A percentile compares a stretch with the other conserved stretches of the same genome.
phyloP scores from a whole-genome alignment of 2,888 invertebrate species.

The Drosophila cognata region DNA sequence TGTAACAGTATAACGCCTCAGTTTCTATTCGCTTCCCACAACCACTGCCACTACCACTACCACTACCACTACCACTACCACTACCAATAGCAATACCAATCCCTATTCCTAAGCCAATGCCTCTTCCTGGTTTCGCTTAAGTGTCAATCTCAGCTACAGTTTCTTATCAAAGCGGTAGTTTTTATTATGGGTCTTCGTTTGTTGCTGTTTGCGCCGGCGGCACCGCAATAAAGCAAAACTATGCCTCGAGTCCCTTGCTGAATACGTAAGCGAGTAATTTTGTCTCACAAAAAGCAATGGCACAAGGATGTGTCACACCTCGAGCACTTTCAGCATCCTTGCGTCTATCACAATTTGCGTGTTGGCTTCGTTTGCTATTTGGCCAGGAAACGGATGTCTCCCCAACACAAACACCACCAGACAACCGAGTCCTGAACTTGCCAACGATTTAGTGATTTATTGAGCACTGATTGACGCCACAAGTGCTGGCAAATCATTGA shows the following conservation, averaged over 20 bases:
- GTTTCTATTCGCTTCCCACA: conserved; percentile 2
- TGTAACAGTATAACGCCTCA: conserved; percentile 38
- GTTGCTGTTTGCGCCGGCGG: conserved; percentile 40
- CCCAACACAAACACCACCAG: conserved; percentile 33
- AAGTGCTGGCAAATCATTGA: conserved; percentile 63
- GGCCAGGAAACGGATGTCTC: conserved; percentile 66
- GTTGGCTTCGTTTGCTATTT: conserved; percentile 50
- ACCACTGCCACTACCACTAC: neutral
- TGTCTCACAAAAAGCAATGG: conserved; percentile 29
- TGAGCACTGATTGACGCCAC: conserved; percentile 66
- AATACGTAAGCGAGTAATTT: conserved; percentile 30
- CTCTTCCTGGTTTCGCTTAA: conserved; percentile 35
- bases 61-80: too few relatives aligned
- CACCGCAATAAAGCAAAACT: conserved; percentile 68
- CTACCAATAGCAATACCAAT: too few relatives aligned
- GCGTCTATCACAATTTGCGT: conserved; percentile 63
- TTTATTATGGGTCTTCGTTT: conserved; percentile 31
- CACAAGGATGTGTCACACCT: conserved; percentile 34
- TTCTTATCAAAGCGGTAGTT: conserved; percentile 57
- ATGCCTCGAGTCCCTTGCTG: conserved; percentile 51
- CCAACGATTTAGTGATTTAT: conserved; percentile 64
- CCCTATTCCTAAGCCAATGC: neutral
- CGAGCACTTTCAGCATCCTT: conserved; percentile 22
- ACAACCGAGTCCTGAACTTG: conserved; percentile 32
- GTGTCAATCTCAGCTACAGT: conserved; percentile 56